Percentiles rank a stretch among this genome's conserved stretches.
Evolutionary conservation across 2,113 vertebrate species (phyloP).

Genomic region (Macroglossus sobrinus): DNA sequence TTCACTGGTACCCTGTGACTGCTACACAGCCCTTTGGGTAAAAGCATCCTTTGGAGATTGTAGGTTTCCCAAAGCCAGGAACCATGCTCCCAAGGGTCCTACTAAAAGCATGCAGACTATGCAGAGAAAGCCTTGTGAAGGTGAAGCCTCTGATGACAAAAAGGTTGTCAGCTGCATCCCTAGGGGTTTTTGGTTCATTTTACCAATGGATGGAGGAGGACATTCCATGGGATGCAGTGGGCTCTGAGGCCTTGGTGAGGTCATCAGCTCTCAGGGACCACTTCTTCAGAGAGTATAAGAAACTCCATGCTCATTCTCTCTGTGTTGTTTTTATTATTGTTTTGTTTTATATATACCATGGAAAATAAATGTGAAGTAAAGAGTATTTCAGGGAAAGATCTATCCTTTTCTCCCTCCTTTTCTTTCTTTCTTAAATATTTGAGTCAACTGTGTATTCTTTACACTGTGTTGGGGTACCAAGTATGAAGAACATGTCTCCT

Average conservation of each 20-base stretch:
- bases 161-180: neutral
- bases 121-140: neutral
- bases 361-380: conserved; percentile 54
- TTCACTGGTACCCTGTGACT: neutral
- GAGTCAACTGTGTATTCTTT: neutral
- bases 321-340: neutral
- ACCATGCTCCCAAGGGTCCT: neutral
- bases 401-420: neutral
- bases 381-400: neutral
- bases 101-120: neutral
- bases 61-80: neutral
- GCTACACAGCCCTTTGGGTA: neutral
- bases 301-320: neutral
- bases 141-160: neutral
- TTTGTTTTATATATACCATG: neutral
- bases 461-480: neutral
- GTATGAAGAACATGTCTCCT: neutral
- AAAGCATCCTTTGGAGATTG: neutral
- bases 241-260: too few species aligned
- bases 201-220: neutral
- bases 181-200: neutral
- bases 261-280: neutral
- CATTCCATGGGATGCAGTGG: neutral
- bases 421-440: conserved; percentile 34
- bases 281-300: neutral